phyloP scores from a whole-genome alignment of 2,113 vertebrate species.

The Tringa solitaria region DNA sequence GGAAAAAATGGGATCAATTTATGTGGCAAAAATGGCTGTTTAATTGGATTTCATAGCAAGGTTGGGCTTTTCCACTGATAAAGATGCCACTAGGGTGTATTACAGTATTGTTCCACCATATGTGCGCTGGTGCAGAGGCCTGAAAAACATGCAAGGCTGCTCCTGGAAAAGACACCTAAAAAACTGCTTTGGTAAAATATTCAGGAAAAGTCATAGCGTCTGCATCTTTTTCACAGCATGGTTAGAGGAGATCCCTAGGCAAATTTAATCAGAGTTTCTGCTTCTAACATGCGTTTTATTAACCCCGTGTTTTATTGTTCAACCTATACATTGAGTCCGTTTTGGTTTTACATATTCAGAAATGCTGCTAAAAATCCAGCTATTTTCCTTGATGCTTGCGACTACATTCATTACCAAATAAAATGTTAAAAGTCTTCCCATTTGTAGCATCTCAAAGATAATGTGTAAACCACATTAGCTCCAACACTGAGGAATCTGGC shows the following conservation, averaged over 20 bases:
- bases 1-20: slow-evolving; percentile 41
- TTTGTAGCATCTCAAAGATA: not conserved
- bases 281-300: slow-evolving; percentile 17
- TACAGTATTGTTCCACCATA: slow-evolving; percentile 15
- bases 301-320: not conserved
- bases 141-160: not conserved
- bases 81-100: slow-evolving; percentile 47
- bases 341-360: not conserved
- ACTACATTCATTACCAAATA: not conserved
- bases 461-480: not conserved
- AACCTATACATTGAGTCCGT: not conserved
- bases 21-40: slow-evolving; percentile 39
- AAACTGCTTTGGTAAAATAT: not conserved
- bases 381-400: not conserved
- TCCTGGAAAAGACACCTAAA: slow-evolving; percentile 32
- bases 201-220: not conserved
- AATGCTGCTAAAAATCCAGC: not conserved
- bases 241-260: slow-evolving; percentile 2
- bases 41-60: slow-evolving; percentile 55
- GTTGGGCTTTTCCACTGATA: slow-evolving; percentile 43
- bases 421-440: not conserved
- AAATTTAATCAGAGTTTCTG: slow-evolving; percentile 15
- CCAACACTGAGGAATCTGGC: not conserved
- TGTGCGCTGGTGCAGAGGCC: slow-evolving; percentile 2
- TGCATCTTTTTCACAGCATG: slow-evolving; percentile 43